Evolutionary conservation across 2,113 vertebrate species (phyloP), one percentile per base, ranked within the genome.

Genomic region (Cranoglanis bouderius): DNA sequence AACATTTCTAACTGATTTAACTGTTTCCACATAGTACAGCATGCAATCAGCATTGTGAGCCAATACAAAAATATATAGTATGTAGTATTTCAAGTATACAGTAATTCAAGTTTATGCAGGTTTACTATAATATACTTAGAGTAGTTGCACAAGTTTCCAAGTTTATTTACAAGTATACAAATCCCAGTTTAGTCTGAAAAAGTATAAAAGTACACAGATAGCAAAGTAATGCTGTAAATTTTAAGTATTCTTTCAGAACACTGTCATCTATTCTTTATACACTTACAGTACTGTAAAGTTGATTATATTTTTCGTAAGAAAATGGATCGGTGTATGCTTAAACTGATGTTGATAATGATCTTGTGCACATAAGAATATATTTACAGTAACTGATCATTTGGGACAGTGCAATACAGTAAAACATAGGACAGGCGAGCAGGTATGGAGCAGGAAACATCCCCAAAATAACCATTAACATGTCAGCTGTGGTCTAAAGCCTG

Each of bases 401-500:
- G 85, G 89, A 72, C 9, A 24, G 5, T 53, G 65, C 4, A 49
- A 32, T 40, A 9, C 6, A 82, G 12, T 32, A 65, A 70, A 19
- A 35, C 46, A 18, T 8, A 21, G 51, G 53, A 61, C 78, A 70
- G 89, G 8, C 32, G 65, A n/a, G 18, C 12, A 57, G 63, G n/a
- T 57, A 24, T 26, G 14, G 29, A 63, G 38, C 29, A 63, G 80
- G 24, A 70, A 40, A 74, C 59, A 24, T 67, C 29, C 7, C 53
- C 84, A 59, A 49, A 82, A 84, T 78, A 87, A 89, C 88, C 91
- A 93, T 93, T 89, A 93, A 92, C 85, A 91, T 87, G 90, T 93
- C 93, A 91, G 80, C 90, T 90, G 85, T n/a, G 26, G 85, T 92
- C 89, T 90, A 89, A 63, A 29, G 88, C 65, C 32, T 67, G 82